phyloP scores from a whole-genome alignment of 2,797 vertebrate genomes.

The Melopsittacus undulatus region DNA sequence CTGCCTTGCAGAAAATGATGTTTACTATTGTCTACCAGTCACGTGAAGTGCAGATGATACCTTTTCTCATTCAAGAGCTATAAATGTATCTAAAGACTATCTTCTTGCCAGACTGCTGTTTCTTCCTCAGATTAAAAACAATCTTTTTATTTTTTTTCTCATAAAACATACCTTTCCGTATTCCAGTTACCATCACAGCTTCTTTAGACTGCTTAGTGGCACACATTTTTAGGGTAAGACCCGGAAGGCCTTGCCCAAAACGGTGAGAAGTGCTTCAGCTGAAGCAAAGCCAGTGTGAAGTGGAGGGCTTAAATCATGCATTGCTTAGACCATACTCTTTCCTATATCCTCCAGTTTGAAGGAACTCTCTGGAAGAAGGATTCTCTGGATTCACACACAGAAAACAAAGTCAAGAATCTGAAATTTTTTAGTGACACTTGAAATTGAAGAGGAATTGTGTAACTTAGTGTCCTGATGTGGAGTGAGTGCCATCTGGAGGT shows the following conservation, averaged over 20 bases:
- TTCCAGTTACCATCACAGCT: background rate
- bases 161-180: rapidly evolving
- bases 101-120: background rate
- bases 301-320: background rate
- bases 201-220: background rate
- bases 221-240: background rate
- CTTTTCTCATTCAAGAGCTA: background rate
- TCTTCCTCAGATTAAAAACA: background rate
- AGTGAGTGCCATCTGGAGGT: constrained; percentile 65
- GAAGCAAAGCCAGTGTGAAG: background rate
- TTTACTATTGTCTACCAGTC: background rate
- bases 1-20: background rate
- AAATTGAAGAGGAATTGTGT: background rate
- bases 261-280: background rate
- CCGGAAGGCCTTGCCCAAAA: background rate
- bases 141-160: background rate
- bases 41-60: background rate
- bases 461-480: background rate
- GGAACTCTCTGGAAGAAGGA: background rate
- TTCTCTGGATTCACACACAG: background rate
- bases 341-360: background rate
- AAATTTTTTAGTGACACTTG: background rate
- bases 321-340: background rate
- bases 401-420: background rate
- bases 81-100: background rate